Base-by-base conservation (phyloP, 2,113 vertebrate species). In the Phalacrocorax pelagicus region DNA sequence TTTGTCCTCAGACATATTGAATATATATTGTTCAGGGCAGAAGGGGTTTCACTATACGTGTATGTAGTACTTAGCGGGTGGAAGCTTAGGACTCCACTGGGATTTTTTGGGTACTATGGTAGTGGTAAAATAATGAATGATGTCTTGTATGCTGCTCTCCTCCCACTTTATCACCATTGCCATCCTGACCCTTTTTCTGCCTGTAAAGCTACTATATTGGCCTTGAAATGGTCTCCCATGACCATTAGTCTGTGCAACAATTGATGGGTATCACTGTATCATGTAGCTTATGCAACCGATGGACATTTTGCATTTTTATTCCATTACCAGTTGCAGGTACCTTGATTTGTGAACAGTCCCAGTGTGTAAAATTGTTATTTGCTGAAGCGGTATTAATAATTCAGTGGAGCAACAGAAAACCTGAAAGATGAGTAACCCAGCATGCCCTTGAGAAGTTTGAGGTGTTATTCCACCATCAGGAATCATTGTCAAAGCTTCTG, bases 1-100 rank as follows among this genome's bases (percentile, higher is more conserved):
- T 96, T 93, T 96, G 66, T 94, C 88, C 49, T 87, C 65, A 81
- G 61, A 49, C 0, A 0, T 89, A 69, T 59, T 84, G 84, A 73
- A 84, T 85, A 65, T 59, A 59, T 81, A 81, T 79, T 69, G 52
- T 92, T 89, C 83, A 72, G 83, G 94, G 86, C 88, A 92, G 88
- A 81, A 79, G 61, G 65, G 49, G 18, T 52, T 93, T 75, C 87
- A 10, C 72, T 94, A 2, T 34, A 42, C 1, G 0, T 30, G 27
- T 69, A 40, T 79, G 38, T 54, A 88, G 90, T 90, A 66, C 70
- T 96, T 73, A 62, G 86, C 0, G 0, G 30, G 40, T 4, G 1
- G 72, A 57, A 74, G 63, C 77, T 84, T 67, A 79, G 77, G 83
- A 86, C 83, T 95, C 74, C 57, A 24, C 54, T 92, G 88, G 81